These are phyloP conservation scores for Alentia gelatinosa DNA, from an alignment of 2,888 invertebrate genomes.

Conservation along the genomic window DNA sequence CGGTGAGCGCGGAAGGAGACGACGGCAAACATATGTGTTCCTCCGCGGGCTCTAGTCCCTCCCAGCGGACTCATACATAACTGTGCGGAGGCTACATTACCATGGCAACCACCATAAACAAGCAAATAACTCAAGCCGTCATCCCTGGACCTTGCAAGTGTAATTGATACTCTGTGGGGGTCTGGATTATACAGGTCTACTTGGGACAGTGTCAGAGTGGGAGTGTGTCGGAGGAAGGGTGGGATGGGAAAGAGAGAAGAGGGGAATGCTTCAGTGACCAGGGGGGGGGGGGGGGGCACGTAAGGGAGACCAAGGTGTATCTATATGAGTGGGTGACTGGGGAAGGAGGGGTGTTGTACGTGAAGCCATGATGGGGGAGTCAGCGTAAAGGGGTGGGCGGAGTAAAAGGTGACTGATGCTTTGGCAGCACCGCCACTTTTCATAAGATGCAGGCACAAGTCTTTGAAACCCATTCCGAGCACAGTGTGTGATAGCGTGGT, in stretches of 20 bases:
- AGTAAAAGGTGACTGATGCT: background rate
- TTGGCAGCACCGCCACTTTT: background rate
- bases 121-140: slow-evolving; percentile 7
- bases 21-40: background rate
- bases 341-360: background rate
- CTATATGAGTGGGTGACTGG: background rate
- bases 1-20: background rate
- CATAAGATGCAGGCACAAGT: background rate
- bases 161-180: background rate
- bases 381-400: background rate
- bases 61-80: slow-evolving; percentile 2
- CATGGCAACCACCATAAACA: slow-evolving; percentile 34
- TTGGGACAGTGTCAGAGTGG: too few species aligned
- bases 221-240: background rate
- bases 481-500: background rate
- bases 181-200: background rate
- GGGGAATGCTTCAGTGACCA: too few species aligned
- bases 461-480: background rate
- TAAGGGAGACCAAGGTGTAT: background rate
- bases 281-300: background rate
- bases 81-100: background rate
- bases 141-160: background rate
- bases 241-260: background rate
- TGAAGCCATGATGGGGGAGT: background rate
- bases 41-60: background rate